phyloP scores from a whole-genome alignment of 2,113 vertebrate genomes.

The Petroica traversi region DNA sequence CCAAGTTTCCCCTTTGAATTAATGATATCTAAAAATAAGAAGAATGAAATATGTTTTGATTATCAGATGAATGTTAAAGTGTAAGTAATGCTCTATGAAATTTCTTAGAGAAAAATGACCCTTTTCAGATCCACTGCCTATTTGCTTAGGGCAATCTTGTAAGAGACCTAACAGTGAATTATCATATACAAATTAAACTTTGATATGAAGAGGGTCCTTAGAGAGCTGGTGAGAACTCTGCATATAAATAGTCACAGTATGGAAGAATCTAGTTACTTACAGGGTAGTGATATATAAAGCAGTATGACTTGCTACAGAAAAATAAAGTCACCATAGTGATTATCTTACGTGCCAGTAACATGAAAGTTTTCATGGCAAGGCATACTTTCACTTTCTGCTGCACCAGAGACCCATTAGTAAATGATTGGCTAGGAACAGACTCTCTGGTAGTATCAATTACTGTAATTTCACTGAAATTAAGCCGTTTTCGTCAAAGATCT shows the following conservation, averaged over 20 bases:
- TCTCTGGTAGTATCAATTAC: neutral
- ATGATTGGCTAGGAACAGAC: neutral
- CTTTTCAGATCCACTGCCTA: neutral
- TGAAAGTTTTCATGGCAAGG: neutral
- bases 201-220: neutral
- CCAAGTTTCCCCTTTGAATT: slow-evolving; percentile 30
- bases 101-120: neutral
- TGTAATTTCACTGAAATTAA: neutral
- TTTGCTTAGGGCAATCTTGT: slow-evolving; percentile 20
- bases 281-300: neutral
- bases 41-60: slow-evolving; percentile 27
- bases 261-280: neutral
- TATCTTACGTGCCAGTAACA: neutral
- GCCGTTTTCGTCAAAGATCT: neutral
- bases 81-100: neutral
- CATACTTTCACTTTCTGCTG: neutral
- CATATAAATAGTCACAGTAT: slow-evolving; percentile 4
- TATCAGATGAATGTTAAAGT: slow-evolving; percentile 3
- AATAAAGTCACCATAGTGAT: neutral
- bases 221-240: slow-evolving; percentile 4
- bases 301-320: neutral
- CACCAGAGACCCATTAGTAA: neutral
- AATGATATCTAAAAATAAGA: slow-evolving; percentile 47
- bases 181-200: slow-evolving; percentile 52
- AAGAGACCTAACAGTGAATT: neutral